phyloP scores from a whole-genome alignment of 2,888 invertebrate genomes.

The Drosophila siamana region DNA sequence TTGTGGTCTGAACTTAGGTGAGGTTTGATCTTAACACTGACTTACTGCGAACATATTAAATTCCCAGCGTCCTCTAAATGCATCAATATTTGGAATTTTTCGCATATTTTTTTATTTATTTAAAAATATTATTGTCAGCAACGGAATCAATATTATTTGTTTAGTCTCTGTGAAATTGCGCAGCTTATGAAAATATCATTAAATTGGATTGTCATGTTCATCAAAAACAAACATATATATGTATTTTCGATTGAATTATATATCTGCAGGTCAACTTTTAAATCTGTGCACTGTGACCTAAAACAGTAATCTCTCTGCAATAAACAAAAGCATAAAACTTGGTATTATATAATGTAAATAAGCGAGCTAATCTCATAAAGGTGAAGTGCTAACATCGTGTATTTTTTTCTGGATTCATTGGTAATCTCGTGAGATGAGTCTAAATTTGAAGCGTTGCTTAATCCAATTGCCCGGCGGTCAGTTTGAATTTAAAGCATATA shows the following conservation, averaged over 20 bases:
- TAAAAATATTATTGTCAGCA: constrained; percentile 3
- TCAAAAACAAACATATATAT: constrained; percentile 1
- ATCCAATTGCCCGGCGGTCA: not conserved
- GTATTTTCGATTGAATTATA: not conserved
- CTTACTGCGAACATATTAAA: constrained; percentile 20
- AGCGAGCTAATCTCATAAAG: not conserved
- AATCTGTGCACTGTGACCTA: not conserved
- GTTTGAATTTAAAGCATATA: not conserved
- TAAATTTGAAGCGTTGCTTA: not conserved
- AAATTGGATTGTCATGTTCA: not conserved
- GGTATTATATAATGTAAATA: not conserved
- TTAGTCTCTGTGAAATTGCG: constrained; percentile 18
- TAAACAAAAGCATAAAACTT: not conserved
- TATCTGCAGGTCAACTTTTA: not conserved
- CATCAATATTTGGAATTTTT: not conserved
- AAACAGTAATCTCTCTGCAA: not conserved
- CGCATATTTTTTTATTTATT: not conserved
- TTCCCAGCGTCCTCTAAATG: constrained; percentile 13
- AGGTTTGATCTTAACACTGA: constrained; percentile 53
- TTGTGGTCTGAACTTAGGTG: not conserved
- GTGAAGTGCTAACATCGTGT: not conserved
- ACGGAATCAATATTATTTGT: constrained; percentile 9
- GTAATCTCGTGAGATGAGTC: not conserved
- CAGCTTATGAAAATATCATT: not conserved
- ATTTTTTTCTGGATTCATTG: not conserved